A percentile compares a stretch with the other conserved stretches of the same genome.
Conservation (phyloP, 2,797 vertebrate genomes). For the Chelon labrosus region DNA sequence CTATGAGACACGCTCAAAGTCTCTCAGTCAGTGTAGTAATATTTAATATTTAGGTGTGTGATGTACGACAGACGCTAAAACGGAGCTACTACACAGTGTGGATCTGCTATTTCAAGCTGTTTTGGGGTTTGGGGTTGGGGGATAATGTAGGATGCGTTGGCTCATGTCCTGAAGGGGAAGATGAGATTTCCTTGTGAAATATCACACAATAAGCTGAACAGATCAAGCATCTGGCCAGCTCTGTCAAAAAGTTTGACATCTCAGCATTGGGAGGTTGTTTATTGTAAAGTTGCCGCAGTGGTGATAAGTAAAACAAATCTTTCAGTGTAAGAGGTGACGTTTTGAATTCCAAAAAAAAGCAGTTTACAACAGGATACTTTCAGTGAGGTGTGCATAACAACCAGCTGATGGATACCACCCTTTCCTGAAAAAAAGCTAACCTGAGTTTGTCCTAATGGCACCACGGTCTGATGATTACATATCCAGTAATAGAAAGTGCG, state of each 20-base stretch:
- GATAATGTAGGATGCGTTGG: slow-evolving; percentile 37
- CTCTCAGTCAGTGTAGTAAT: slow-evolving; percentile 30
- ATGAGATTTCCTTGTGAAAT: slow-evolving; percentile 43
- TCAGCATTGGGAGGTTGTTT: slow-evolving; percentile 23
- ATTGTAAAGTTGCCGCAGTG: slow-evolving; percentile 29
- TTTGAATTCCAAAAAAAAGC: slow-evolving; percentile 40
- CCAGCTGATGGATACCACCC: slow-evolving; percentile 64
- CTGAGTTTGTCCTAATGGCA: slow-evolving; percentile 69
- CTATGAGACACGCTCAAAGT: slow-evolving; percentile 36
- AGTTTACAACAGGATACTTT: slow-evolving; percentile 34
- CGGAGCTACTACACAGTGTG: slow-evolving; percentile 34
- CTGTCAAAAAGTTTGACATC: slow-evolving; percentile 23
- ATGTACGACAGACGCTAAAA: slow-evolving; percentile 47
- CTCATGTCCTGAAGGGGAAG: slow-evolving; percentile 28
- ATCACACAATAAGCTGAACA: slow-evolving; percentile 20
- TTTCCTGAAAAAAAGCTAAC: slow-evolving; percentile 55
- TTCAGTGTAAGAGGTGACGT: slow-evolving; percentile 36
- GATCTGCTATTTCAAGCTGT: slow-evolving; percentile 35
- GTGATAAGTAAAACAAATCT: slow-evolving; percentile 52
- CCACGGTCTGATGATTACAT: slow-evolving; percentile 70
- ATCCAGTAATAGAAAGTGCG: slow-evolving; percentile 49
- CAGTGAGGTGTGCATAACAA: slow-evolving; percentile 57
- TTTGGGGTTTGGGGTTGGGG: slow-evolving; percentile 24
- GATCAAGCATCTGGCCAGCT: slow-evolving; percentile 29
- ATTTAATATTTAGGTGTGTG: slow-evolving; percentile 47